Base-by-base conservation (phyloP, 2,888 invertebrate species). In the Agrochola circellaris region DNA sequence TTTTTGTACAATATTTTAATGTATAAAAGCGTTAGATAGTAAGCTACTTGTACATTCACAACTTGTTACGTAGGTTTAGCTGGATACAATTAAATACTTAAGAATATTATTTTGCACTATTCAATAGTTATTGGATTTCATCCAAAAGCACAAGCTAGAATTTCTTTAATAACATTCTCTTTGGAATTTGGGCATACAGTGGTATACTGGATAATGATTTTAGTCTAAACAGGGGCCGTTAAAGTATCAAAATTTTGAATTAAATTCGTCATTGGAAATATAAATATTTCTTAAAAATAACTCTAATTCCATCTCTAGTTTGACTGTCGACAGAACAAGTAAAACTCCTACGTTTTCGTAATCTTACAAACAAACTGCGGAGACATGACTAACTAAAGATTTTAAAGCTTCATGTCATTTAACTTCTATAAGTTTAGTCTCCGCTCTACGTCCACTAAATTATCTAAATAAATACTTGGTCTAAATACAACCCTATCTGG, bases 381-480 rank as follows among this genome's bases (percentile, higher is more conserved):
- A 89, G 89, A 90, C 88, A 83, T 81, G 77, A 79, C 77, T 81
- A 62, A 67, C 79, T 88, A 89, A 68, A 83, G 84, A 83, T 85
- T 90, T 91, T 90, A 92, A 92, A 89, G 88, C 89, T 91, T 76
- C 75, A 86, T 87, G 86, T 89, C 86, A 90, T 88, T 87, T 87
- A 81, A 76, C 85, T 87, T 81, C 60, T 83, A 81, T 84, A 88
- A 73, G 83, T 85, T 65, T 71, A 79, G 88, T 90, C 89, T 79
- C 89, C 89, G 86, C 78, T 84, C 83, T 88, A 90, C 87, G 88
- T 87, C 90, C 80, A 81, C 92, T 93, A 93, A 88, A 89, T 88
- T 90, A 89, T 86, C 92, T 92, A 93, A 93, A 93, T 95, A 95
- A 95, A 94, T 95, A 95, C 91, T 93, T 93, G 89, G 90, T 91